Evolutionary conservation across 2,113 vertebrate genomes (phyloP).

Genomic region (Mustela nigripes): DNA sequence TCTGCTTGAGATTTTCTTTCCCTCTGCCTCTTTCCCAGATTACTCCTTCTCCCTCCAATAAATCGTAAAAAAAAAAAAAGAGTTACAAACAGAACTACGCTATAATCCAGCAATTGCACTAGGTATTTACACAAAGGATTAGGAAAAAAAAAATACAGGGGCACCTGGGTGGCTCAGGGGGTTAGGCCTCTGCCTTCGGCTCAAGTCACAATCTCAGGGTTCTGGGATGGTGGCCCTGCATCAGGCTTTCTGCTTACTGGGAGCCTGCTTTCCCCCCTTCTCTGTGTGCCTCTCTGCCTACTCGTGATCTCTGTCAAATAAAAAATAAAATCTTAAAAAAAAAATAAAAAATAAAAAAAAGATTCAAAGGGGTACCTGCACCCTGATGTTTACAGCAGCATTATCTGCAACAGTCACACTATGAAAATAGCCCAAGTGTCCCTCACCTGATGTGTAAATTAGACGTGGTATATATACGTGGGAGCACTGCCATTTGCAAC

Average conservation of each 20-base stretch:
- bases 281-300: no score
- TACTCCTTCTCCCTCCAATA: not conserved
- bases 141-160: not conserved
- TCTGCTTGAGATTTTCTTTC: not conserved
- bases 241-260: no score
- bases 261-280: no score
- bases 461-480: not conserved
- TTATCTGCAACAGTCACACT: not conserved
- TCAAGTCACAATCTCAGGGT: no score
- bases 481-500: not conserved
- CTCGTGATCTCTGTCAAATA: no score
- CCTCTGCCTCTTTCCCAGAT: not conserved
- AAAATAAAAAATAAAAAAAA: not conserved
- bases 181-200: no score
- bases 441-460: not conserved
- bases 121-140: not conserved
- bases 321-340: not conserved
- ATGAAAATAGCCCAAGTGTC: not conserved
- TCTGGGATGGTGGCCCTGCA: no score
- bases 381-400: not conserved
- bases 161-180: no score
- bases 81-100: not conserved
- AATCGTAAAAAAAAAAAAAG: not conserved
- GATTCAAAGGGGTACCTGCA: not conserved
- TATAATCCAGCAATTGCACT: not conserved